Percentiles rank a stretch among this genome's conserved stretches.
phyloP scores from a whole-genome alignment of 1,140 invertebrate genomes.

The Maniola jurtina region DNA sequence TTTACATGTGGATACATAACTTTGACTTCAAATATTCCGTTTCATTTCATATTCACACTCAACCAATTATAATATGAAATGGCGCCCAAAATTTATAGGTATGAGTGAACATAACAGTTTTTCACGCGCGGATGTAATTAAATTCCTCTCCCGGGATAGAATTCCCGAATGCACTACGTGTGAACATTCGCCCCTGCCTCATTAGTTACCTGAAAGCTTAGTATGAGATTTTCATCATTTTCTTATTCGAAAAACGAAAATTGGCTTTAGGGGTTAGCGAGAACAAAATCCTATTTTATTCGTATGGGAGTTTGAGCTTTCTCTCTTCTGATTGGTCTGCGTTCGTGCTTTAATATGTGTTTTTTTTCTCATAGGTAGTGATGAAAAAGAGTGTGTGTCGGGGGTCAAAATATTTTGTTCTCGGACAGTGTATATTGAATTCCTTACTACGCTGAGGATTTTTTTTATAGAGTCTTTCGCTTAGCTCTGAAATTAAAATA shows the following conservation, averaged over 20 bases:
- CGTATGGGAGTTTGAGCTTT: no score
- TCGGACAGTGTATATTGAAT: no score
- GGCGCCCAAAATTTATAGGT: background rate
- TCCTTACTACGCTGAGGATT: no score
- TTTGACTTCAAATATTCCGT: background rate
- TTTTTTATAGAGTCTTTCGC: no score
- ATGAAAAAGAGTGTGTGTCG: no score
- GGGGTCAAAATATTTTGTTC: no score
- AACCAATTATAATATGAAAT: slow-evolving; percentile 1
- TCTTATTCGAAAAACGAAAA: background rate
- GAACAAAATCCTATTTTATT: no score
- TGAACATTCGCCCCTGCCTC: background rate
- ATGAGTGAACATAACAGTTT: slow-evolving; percentile 16
- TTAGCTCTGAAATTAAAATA: no score
- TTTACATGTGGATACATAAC: background rate
- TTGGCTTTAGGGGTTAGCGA: no score
- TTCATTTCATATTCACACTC: background rate
- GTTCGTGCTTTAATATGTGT: no score
- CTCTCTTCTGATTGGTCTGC: no score
- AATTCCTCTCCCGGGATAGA: slow-evolving; percentile 17
- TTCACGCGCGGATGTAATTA: slow-evolving; percentile 24
- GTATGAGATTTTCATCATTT: background rate
- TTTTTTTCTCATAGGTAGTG: no score
- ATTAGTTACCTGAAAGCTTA: background rate
- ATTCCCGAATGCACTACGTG: slow-evolving; percentile 9